Percentiles rank a stretch among this genome's conserved stretches.
phyloP scores from a whole-genome alignment of 2,888 invertebrate species.

The Thera obeliscata region DNA sequence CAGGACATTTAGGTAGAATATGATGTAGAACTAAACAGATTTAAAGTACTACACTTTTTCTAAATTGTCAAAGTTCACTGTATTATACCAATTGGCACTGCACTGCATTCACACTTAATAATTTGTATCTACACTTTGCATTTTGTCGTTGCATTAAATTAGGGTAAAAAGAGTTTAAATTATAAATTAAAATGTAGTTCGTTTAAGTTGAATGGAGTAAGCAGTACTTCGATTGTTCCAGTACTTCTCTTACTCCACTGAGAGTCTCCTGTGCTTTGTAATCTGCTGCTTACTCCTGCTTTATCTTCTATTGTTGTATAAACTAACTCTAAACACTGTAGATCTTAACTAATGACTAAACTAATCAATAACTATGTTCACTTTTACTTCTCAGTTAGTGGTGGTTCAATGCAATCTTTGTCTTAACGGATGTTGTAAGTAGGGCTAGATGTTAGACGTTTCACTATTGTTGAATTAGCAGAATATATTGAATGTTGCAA shows the following conservation, averaged over 20 bases:
- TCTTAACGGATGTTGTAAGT: constrained; percentile 71
- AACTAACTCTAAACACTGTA: constrained; percentile 75
- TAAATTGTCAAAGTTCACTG: constrained; percentile 63
- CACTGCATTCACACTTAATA: constrained; percentile 72
- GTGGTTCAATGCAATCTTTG: constrained; percentile 84
- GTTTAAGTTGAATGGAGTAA: constrained; percentile 70
- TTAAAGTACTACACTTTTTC: constrained; percentile 46
- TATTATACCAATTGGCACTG: constrained; percentile 71
- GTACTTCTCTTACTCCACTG: constrained; percentile 15
- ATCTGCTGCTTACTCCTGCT: constrained; percentile 76
- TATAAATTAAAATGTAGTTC: constrained; percentile 70
- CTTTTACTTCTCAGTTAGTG: constrained; percentile 66
- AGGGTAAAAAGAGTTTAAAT: constrained; percentile 54
- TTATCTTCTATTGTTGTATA: constrained; percentile 73
- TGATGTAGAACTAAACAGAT: constrained; percentile 16
- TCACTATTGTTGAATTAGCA: constrained; percentile 76
- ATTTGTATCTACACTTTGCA: constrained; percentile 73
- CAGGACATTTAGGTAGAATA: constrained; percentile 29
- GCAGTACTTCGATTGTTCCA: constrained; percentile 54
- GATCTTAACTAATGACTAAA: constrained; percentile 71
- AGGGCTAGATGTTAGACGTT: constrained; percentile 65
- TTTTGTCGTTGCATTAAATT: constrained; percentile 71
- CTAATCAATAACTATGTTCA: constrained; percentile 70
- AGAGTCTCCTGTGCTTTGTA: constrained; percentile 40
- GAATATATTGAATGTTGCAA: constrained; percentile 83